These are phyloP conservation scores for Cuniculus paca DNA, from an alignment of 2,797 vertebrate species.

Conservation along the genomic window DNA sequence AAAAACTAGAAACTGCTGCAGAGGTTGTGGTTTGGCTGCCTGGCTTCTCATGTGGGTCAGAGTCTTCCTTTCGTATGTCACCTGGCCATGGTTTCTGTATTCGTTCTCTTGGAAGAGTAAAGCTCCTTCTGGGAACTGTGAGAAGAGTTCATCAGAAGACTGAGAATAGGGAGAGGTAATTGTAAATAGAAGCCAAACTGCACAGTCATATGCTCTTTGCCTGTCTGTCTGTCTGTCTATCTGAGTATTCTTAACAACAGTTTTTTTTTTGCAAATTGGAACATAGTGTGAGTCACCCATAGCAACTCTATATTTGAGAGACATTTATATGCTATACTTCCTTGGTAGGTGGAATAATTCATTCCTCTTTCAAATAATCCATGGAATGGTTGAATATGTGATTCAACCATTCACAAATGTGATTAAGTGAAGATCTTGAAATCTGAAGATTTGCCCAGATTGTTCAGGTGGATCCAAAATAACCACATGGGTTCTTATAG, in stretches of 20 bases:
- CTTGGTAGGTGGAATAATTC: not conserved
- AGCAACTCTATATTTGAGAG: not conserved
- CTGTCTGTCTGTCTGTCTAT: not conserved
- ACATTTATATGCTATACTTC: not conserved
- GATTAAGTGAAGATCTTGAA: not conserved
- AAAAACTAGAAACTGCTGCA: not conserved
- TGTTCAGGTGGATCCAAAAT: not conserved
- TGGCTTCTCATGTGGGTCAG: not conserved
- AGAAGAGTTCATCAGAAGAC: not conserved
- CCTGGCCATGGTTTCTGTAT: not conserved
- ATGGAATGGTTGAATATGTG: not conserved
- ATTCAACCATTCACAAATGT: not conserved
- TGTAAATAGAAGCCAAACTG: not conserved
- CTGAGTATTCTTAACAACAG: not conserved
- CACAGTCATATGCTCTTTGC: not conserved
- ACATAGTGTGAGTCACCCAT: not conserved
- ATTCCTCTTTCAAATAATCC: not conserved
- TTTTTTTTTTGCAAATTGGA: constrained; percentile 3
- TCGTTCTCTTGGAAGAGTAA: not conserved
- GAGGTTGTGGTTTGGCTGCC: not conserved
- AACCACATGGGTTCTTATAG: not conserved
- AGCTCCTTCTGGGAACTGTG: not conserved
- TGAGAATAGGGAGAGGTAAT: not conserved
- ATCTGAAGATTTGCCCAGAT: not conserved
- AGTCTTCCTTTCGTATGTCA: not conserved